phyloP scores from a whole-genome alignment of 2,888 invertebrate genomes.

The Metalampra italica region DNA sequence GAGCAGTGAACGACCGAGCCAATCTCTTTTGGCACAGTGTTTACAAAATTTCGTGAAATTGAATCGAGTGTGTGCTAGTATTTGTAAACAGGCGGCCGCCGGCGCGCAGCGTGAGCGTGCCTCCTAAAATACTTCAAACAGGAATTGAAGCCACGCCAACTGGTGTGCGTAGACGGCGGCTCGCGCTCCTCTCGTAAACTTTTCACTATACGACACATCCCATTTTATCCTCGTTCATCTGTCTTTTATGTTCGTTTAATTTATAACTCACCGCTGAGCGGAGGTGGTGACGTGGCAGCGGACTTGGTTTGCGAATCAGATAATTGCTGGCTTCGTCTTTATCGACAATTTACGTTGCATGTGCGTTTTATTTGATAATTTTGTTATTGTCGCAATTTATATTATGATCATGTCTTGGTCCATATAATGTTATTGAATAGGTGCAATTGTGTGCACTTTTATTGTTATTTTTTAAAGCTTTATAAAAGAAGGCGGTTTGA shows the following conservation, averaged over 20 bases:
- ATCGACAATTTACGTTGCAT: constrained; percentile 24
- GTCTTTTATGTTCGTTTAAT: constrained; percentile 58
- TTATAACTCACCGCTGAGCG: constrained; percentile 35
- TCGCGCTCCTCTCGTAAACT: constrained; percentile 64
- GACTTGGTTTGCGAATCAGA: constrained; percentile 33
- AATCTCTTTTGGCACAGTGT: constrained; percentile 63
- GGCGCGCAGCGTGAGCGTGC: constrained; percentile 48
- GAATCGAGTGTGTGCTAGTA: constrained; percentile 69
- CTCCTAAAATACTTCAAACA: constrained; percentile 74
- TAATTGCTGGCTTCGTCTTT: constrained; percentile 19
- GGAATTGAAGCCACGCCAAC: constrained; percentile 74
- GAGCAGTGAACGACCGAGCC: constrained; percentile 40
- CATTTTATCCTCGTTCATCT: constrained; percentile 58
- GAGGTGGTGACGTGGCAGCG: constrained; percentile 23
- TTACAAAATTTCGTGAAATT: constrained; percentile 69
- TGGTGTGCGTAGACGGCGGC: constrained; percentile 72
- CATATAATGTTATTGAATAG: too few relatives aligned
- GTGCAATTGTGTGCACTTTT: too few relatives aligned
- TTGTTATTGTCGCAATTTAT: not conserved
- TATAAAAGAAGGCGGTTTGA: too few relatives aligned
- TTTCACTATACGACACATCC: constrained; percentile 64
- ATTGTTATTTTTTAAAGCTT: too few relatives aligned
- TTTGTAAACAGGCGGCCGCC: constrained; percentile 70
- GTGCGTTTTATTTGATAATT: constrained; percentile 3
- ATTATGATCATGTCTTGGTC: too few relatives aligned